Evolutionary conservation across 2,113 vertebrate species (phyloP).

Genomic region (Shinisaurus crocodilurus): DNA sequence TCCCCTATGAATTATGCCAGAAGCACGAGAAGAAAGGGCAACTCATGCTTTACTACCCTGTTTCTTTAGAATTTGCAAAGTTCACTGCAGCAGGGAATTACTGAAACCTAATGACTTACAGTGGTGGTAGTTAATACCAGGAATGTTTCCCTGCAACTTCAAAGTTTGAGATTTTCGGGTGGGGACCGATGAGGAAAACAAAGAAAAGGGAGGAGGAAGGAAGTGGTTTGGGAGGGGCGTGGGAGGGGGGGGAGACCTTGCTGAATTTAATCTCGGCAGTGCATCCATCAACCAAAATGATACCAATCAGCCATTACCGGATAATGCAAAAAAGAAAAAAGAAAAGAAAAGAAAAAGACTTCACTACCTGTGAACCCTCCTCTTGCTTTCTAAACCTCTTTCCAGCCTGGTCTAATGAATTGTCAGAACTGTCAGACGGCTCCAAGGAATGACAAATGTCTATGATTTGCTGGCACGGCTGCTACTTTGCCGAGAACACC

Average conservation of each 20-base stretch:
- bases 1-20: neutral
- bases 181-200: neutral
- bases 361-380: conserved; percentile 78
- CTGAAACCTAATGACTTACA: neutral
- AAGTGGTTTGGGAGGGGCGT: neutral
- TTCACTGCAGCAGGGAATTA: neutral
- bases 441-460: conserved; percentile 87
- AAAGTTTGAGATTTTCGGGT: neutral
- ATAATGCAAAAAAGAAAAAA: conserved; percentile 74
- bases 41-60: too few relatives aligned
- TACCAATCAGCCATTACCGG: conserved; percentile 85
- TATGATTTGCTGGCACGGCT: conserved; percentile 82
- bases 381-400: conserved; percentile 82
- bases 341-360: conserved; percentile 22
- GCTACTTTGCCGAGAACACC: conserved; percentile 81
- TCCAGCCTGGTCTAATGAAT: conserved; percentile 85
- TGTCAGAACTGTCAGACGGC: conserved; percentile 87
- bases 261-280: conserved; percentile 77
- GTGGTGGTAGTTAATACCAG: neutral
- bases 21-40: neutral
- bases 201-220: neutral
- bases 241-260: conserved; percentile 56
- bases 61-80: neutral
- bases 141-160: neutral
- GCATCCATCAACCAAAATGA: conserved; percentile 82